Evolutionary conservation across 2,113 vertebrate genomes (phyloP).

Genomic region (Variabilichromis moorii): DNA sequence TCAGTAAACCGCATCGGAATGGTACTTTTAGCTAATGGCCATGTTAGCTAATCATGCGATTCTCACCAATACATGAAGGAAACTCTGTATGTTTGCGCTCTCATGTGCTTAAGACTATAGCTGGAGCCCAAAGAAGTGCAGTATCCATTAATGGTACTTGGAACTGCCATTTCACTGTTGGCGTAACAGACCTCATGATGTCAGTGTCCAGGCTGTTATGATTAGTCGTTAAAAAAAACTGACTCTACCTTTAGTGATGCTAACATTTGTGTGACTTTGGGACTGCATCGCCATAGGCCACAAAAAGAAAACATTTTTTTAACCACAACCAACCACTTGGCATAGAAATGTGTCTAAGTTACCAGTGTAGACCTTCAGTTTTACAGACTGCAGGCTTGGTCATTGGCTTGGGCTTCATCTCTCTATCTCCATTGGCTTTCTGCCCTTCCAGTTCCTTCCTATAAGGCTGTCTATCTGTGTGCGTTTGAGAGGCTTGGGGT

Average conservation of each 20-base stretch:
- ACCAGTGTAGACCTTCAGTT: not conserved
- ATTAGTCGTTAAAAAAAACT: not conserved
- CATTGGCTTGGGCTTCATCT: not conserved
- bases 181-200: not conserved
- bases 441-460: not conserved
- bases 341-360: not conserved
- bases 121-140: not conserved
- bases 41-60: rapidly evolving
- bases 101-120: not conserved
- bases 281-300: not conserved
- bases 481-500: not conserved
- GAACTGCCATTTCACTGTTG: not conserved
- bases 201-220: not conserved
- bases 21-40: not conserved
- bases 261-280: not conserved
- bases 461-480: not conserved
- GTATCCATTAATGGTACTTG: not conserved
- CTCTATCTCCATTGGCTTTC: not conserved
- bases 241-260: not conserved
- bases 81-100: not conserved
- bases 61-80: not conserved
- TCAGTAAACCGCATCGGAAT: not conserved
- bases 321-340: not conserved
- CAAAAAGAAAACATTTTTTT: not conserved
- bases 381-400: not conserved